These are phyloP conservation scores for Himalopsyche japonica DNA, from an alignment of 2,888 invertebrate genomes.

Conservation along the genomic window DNA sequence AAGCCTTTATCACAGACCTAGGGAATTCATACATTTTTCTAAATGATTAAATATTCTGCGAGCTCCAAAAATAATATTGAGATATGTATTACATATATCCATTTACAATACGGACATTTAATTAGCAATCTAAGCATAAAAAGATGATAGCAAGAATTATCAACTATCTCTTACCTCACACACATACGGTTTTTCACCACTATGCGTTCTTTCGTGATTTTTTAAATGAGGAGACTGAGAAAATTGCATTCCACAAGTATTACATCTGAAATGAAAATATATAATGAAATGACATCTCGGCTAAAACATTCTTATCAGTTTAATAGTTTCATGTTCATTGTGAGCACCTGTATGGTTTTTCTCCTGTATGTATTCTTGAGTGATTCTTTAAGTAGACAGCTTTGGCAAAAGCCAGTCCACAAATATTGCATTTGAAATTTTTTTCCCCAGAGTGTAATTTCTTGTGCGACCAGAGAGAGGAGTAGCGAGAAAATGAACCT, in stretches of 20 bases:
- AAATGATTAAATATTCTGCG: no score
- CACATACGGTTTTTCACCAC: slow-evolving; percentile 85
- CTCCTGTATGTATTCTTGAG: slow-evolving; percentile 83
- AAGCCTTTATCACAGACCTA: slow-evolving; percentile 85
- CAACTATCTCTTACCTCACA: slow-evolving; percentile 63
- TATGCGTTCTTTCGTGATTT: slow-evolving; percentile 86
- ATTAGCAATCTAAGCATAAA: not conserved
- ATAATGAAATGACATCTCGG: not conserved
- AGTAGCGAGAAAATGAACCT: slow-evolving; percentile 80
- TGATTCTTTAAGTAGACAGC: slow-evolving; percentile 90
- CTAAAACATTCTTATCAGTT: not conserved
- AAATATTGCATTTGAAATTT: slow-evolving; percentile 86
- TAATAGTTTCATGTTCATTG: not conserved
- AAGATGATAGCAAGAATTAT: not conserved
- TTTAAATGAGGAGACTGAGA: slow-evolving; percentile 87
- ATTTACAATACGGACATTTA: not conserved
- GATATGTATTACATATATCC: not conserved
- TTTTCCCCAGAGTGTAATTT: slow-evolving; percentile 81
- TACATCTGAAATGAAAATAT: slow-evolving; percentile 62
- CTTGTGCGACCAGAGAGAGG: slow-evolving; percentile 87
- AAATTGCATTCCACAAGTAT: slow-evolving; percentile 88
- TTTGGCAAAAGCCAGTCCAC: slow-evolving; percentile 85
- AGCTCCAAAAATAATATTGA: no score
- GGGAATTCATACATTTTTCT: not conserved
- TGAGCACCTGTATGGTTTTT: slow-evolving; percentile 57